Conservation (phyloP, 2,113 vertebrate genomes). For the Paedocypris sp. region DNA sequence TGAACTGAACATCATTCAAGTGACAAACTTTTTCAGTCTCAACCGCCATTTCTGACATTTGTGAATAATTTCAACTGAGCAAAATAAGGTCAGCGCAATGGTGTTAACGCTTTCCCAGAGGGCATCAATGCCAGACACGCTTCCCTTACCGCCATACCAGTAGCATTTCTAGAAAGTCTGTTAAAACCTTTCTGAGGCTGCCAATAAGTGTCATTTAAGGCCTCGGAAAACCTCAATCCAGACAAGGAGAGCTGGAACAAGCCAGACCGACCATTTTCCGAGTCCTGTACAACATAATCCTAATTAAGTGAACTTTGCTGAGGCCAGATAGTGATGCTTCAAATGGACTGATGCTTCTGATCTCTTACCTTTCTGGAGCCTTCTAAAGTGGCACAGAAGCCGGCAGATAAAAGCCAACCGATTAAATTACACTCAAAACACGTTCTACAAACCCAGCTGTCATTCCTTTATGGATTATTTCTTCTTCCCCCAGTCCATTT, state of each 20-base stretch:
- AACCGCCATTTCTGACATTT: too few relatives aligned
- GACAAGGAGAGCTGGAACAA: background rate
- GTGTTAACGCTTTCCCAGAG: background rate
- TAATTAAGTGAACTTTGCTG: constrained; percentile 6
- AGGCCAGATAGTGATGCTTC: constrained; percentile 31
- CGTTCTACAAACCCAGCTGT: background rate
- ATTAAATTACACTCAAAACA: constrained; percentile 19
- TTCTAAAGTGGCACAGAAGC: background rate
- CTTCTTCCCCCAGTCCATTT: background rate
- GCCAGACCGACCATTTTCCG: background rate
- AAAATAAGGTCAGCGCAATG: background rate
- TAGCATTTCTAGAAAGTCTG: background rate
- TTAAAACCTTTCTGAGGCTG: background rate
- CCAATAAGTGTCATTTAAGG: background rate
- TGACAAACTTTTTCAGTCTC: too few relatives aligned
- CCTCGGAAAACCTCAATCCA: background rate
- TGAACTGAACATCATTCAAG: too few relatives aligned
- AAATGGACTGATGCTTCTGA: constrained; percentile 30
- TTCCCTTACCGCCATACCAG: background rate
- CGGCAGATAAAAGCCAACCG: constrained; percentile 1
- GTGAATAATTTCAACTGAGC: too few relatives aligned
- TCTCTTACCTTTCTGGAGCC: constrained; percentile 14
- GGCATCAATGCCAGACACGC: background rate
- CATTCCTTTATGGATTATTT: background rate
- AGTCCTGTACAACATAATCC: background rate